Percentiles rank a stretch among this genome's conserved stretches.
Evolutionary conservation across 2,113 vertebrate species (phyloP).

Genomic region (Tauraco erythrolophus): DNA sequence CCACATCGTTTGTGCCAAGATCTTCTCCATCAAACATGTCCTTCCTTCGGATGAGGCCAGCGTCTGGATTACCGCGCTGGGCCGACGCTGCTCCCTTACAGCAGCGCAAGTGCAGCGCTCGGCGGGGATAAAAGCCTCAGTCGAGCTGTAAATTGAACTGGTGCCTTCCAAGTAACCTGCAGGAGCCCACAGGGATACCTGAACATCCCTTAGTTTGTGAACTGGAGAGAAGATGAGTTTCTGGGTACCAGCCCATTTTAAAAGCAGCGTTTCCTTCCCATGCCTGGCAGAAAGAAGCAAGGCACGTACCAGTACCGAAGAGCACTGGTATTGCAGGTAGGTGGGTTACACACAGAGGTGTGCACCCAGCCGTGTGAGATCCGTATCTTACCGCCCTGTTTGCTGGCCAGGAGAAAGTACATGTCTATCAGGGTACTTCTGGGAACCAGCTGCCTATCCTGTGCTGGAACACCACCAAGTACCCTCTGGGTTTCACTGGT

Average conservation of each 20-base stretch:
- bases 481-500: neutral
- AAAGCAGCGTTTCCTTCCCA: neutral
- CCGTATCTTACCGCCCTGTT: neutral
- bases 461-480: neutral
- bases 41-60: neutral
- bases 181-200: neutral
- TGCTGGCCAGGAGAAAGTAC: neutral
- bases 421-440: rapidly evolving
- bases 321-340: neutral
- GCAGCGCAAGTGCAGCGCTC: neutral
- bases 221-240: neutral
- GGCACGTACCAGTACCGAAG: rapidly evolving
- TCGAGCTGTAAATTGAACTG: neutral
- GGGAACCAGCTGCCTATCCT: neutral
- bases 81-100: neutral
- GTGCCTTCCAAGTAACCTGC: neutral
- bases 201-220: neutral
- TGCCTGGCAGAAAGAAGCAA: rapidly evolving
- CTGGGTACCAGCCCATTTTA: neutral
- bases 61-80: neutral
- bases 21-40: neutral
- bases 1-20: neutral
- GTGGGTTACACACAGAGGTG: neutral
- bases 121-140: neutral
- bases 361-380: neutral